Conservation (phyloP, 2,888 invertebrate genomes). For the Ochlodes sylvanus region DNA sequence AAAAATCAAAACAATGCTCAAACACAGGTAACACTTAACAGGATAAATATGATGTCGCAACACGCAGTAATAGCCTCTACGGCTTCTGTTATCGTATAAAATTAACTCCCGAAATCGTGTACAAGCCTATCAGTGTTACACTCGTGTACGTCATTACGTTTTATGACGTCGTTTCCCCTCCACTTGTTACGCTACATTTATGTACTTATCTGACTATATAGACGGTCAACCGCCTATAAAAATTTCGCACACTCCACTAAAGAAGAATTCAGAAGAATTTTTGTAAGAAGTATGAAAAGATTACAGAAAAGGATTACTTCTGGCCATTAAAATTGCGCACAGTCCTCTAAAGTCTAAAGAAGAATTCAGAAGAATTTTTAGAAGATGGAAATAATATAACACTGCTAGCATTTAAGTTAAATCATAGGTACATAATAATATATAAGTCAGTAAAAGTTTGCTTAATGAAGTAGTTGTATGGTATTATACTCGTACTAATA, state of each 20-base stretch:
- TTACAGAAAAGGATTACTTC: too few species aligned
- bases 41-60: not conserved
- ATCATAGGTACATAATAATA: too few species aligned
- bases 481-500: not conserved
- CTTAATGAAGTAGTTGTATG: slow-evolving; percentile 7
- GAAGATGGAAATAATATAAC: too few species aligned
- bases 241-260: not conserved
- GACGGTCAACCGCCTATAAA: slow-evolving; percentile 15
- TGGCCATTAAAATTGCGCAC: too few species aligned
- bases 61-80: slow-evolving; percentile 7
- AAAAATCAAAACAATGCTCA: too few species aligned
- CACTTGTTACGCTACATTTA: slow-evolving; percentile 34
- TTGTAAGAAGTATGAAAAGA: too few species aligned
- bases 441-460: not conserved
- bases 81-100: slow-evolving; percentile 23
- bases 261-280: not conserved
- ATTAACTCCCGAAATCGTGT: slow-evolving; percentile 31
- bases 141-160: slow-evolving; percentile 41
- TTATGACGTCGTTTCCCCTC: slow-evolving; percentile 37
- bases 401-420: too few species aligned
- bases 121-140: slow-evolving; percentile 28
- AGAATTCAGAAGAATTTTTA: too few species aligned
- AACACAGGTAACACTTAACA: not conserved
- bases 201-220: slow-evolving; percentile 5
- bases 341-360: too few species aligned